A percentile compares a stretch with the other conserved stretches of the same genome.
Evolutionary conservation across 2,797 vertebrate species (phyloP).

Genomic region (Mormyrus proboscirostris): DNA sequence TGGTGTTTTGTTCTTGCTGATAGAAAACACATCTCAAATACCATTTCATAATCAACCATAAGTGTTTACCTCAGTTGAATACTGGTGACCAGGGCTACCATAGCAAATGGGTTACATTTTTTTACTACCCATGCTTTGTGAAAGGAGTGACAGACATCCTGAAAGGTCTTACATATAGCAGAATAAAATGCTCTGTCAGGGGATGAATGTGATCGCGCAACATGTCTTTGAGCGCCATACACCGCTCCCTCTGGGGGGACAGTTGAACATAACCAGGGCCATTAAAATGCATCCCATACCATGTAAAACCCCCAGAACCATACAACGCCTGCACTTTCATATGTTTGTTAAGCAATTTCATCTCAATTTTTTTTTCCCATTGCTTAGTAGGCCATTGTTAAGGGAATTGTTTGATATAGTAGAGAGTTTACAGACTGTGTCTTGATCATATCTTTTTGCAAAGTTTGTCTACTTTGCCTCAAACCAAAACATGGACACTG

Average conservation of each 20-base stretch:
- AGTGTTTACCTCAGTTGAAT: background rate
- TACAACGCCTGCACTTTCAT: background rate
- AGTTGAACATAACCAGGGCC: background rate
- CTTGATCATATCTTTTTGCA: background rate
- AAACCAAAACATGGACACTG: background rate
- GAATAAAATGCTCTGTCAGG: background rate
- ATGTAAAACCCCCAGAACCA: background rate
- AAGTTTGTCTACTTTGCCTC: background rate
- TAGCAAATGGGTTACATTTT: background rate
- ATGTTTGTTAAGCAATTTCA: background rate
- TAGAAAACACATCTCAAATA: background rate
- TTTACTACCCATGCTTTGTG: background rate
- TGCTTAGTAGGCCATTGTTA: background rate
- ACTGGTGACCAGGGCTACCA: background rate
- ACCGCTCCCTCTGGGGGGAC: background rate
- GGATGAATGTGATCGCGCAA: background rate
- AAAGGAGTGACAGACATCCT: background rate
- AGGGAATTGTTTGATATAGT: background rate
- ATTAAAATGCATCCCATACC: background rate
- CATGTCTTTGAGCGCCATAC: background rate
- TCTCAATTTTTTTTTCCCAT: background rate
- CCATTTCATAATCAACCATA: background rate
- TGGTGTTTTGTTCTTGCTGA: background rate
- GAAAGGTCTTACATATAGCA: background rate
- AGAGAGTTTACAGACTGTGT: background rate